A percentile compares a stretch with the other conserved stretches of the same genome.
Conservation (phyloP, 2,113 vertebrate species). For the Ailurus styani region DNA sequence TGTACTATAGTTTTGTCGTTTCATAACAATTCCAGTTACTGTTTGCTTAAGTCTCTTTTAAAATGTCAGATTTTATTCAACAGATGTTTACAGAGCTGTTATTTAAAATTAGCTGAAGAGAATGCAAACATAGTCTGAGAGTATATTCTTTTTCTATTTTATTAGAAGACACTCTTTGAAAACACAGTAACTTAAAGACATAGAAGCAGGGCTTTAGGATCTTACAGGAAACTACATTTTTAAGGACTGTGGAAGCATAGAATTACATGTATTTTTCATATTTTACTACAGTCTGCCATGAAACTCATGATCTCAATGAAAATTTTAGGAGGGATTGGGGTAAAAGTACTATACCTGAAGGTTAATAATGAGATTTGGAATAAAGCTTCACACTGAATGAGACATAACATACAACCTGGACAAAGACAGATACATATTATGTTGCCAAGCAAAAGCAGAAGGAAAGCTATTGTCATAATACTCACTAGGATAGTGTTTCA, state of each 20-base stretch:
- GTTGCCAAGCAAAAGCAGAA: neutral
- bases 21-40: neutral
- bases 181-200: neutral
- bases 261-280: neutral
- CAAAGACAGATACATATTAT: neutral
- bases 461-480: neutral
- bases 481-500: neutral
- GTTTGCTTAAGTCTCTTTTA: neutral
- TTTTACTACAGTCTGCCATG: neutral
- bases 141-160: neutral
- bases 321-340: neutral
- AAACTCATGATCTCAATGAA: neutral
- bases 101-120: neutral
- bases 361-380: neutral
- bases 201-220: neutral
- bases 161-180: neutral
- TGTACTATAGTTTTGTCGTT: neutral
- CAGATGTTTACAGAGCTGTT: neutral
- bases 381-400: neutral
- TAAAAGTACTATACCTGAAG: neutral
- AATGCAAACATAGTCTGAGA: neutral
- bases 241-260: neutral
- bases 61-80: conserved; percentile 2
- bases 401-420: neutral
- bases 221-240: neutral